Evolutionary conservation across 1,140 invertebrate species (phyloP), one percentile per base, ranked within the genome.

Genomic region (Capitella teleta): DNA sequence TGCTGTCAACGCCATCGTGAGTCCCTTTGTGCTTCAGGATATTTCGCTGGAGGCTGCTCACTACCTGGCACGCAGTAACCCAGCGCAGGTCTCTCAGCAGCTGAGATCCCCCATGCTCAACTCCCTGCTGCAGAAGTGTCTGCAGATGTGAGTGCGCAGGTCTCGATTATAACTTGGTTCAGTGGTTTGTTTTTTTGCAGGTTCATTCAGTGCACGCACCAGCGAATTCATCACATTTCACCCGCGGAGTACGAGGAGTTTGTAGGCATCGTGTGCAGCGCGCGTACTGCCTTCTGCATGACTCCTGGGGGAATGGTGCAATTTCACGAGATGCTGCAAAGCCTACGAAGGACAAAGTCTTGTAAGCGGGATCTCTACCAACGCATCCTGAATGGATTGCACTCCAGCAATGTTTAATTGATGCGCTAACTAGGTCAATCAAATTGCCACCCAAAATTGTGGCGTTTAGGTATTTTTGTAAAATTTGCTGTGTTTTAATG

Each of bases 311-410:
- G 91, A 23, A 84, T 84, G 64, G 82, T 85, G 40, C 89, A 95
- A 72, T 96, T 96, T 66, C 93, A 94, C 59, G 92, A 96, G 71
- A 87, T 93, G 80, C 75, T 96, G 21, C 87, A 92, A 59, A 90
- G 87, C 28, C 82, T 96, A 55, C 82, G 87, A 74, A 85, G 91
- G 69, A 90, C 90, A n/a, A 94, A 95, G 68, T 92, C 88, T 1
- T 95, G 90, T 74, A 93, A 93, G 67, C 96, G 96, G 74, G 93
- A 97, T 59, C 77, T 96, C 24, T 96, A 91, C 91, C 80, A 85
- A 60, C 83, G 90, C 69, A 90, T 95, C 30, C 59, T 70, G 34
- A 64, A 61, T 57, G 68, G 64, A 5, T 54, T 70, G 12, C 25
- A 16, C 12, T 24, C 45, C 2, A 32, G 45, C 26, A 47, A 32